A percentile compares a stretch with the other conserved stretches of the same genome.
phyloP scores from a whole-genome alignment of 2,113 vertebrate species.

The Catharus minimus region DNA sequence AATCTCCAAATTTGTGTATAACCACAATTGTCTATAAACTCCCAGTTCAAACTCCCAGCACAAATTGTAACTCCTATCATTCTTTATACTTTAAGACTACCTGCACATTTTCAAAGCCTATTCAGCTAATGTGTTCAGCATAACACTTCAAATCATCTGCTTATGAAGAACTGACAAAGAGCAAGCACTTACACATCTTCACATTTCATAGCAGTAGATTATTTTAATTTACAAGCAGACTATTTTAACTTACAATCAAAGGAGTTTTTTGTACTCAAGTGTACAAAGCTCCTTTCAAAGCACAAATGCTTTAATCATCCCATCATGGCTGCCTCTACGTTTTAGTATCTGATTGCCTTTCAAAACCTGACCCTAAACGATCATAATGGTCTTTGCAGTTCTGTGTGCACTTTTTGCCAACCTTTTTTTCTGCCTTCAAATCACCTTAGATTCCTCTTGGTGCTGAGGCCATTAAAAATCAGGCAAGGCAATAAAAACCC shows the following conservation, averaged over 20 bases:
- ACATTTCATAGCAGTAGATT: background rate
- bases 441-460: background rate
- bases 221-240: background rate
- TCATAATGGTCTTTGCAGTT: background rate
- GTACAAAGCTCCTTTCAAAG: background rate
- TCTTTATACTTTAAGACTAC: constrained; percentile 39
- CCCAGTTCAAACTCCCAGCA: background rate
- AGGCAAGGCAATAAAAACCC: background rate
- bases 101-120: constrained; percentile 50
- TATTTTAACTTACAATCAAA: background rate
- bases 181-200: background rate
- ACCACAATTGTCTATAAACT: background rate
- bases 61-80: background rate
- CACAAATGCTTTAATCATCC: background rate
- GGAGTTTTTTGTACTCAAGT: background rate
- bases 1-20: background rate
- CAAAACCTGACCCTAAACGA: background rate
- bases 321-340: background rate
- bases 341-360: background rate
- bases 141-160: constrained; percentile 11
- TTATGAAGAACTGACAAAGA: background rate
- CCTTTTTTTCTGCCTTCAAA: background rate
- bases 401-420: background rate
- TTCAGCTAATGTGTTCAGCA: background rate
- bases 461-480: background rate